phyloP scores from a whole-genome alignment of 2,797 vertebrate species.

The Microctenopoma stevenorrisi region DNA sequence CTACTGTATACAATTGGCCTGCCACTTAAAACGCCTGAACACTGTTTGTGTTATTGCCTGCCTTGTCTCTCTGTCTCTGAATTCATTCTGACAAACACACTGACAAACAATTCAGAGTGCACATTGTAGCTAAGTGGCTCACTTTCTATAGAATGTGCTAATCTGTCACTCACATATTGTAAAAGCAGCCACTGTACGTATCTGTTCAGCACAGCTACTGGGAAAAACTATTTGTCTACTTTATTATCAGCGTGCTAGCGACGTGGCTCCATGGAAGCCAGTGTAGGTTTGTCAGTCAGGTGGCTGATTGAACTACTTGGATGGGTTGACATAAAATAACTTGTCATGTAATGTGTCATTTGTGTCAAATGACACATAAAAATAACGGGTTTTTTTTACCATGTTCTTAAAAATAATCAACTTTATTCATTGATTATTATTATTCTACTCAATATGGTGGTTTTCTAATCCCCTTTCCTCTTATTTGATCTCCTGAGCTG shows the following conservation, averaged over 20 bases:
- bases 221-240: constrained; percentile 4
- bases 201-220: neutral
- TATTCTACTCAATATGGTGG: constrained; percentile 6
- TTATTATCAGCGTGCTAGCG: neutral
- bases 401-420: constrained; percentile 28
- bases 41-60: constrained; percentile 13
- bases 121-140: constrained; percentile 24
- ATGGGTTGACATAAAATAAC: neutral
- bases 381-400: neutral
- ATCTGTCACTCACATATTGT: constrained; percentile 20
- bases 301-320: neutral
- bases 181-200: constrained; percentile 21
- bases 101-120: constrained; percentile 39
- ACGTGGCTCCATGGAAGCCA: neutral
- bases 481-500: constrained; percentile 42
- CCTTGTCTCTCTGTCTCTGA: constrained; percentile 11
- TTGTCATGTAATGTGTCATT: neutral
- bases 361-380: too few relatives aligned
- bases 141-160: constrained; percentile 21
- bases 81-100: constrained; percentile 6
- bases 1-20: constrained; percentile 22
- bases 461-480: constrained; percentile 18
- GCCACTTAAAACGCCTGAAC: constrained; percentile 21
- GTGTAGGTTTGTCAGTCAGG: neutral
- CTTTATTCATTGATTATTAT: constrained; percentile 32